phyloP scores from a whole-genome alignment of 2,797 vertebrate species.

The Clarias fuscus region DNA sequence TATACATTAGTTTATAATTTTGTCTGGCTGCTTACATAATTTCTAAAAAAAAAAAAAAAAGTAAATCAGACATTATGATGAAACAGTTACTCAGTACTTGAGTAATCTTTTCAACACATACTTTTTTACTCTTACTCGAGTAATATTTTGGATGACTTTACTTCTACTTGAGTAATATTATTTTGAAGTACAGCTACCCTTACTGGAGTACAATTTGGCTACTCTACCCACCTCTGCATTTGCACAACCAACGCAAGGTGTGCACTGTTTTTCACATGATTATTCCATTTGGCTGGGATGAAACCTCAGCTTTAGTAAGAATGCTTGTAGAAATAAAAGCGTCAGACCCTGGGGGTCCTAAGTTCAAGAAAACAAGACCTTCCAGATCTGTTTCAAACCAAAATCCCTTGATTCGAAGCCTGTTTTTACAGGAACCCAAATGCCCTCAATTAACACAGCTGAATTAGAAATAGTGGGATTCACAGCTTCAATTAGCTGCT shows the following conservation, averaged over 20 bases:
- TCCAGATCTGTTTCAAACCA: neutral
- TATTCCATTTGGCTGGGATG: slow-evolving; percentile 23
- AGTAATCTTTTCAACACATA: too few species aligned
- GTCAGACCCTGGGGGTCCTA: neutral
- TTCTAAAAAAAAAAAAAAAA: too few species aligned
- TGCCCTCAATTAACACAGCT: slow-evolving; percentile 44
- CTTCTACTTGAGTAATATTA: too few species aligned
- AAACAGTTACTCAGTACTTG: too few species aligned
- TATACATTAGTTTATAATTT: too few species aligned
- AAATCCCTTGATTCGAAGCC: neutral
- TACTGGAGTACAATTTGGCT: too few species aligned
- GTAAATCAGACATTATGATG: too few species aligned
- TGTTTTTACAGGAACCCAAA: neutral
- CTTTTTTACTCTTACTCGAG: too few species aligned
- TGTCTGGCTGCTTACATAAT: too few species aligned
- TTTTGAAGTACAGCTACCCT: too few species aligned
- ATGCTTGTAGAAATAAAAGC: neutral
- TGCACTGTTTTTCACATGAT: slow-evolving; percentile 5
- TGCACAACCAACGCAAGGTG: neutral
- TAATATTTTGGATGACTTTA: too few species aligned
- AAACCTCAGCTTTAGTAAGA: slow-evolving; percentile 15
- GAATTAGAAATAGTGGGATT: slow-evolving; percentile 40
- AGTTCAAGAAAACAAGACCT: neutral
- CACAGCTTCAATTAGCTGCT: slow-evolving; percentile 30
- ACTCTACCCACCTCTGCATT: too few species aligned